A percentile compares a stretch with the other conserved stretches of the same genome.
phyloP scores from a whole-genome alignment of 2,113 vertebrate genomes.

The Tupaia tana region DNA sequence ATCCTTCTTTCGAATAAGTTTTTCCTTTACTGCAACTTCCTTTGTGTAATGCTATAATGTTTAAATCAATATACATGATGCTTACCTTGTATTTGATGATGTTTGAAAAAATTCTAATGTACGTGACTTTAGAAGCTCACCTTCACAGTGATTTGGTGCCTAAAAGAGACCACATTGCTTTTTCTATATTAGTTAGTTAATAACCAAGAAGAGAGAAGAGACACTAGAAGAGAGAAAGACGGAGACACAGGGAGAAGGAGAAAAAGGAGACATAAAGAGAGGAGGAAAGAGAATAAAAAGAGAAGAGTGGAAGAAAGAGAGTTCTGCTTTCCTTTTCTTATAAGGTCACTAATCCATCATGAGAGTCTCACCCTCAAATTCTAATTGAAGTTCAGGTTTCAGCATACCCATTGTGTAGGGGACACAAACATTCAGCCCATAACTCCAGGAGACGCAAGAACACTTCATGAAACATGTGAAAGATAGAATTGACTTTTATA shows the following conservation, averaged over 20 bases:
- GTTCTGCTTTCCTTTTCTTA: neutral
- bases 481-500: neutral
- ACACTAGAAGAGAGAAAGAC: neutral
- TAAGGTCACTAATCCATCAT: neutral
- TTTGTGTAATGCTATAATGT: neutral
- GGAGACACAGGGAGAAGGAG: neutral
- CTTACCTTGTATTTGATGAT: neutral
- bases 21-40: neutral
- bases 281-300: neutral
- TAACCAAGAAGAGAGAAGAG: neutral
- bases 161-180: neutral
- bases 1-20: neutral
- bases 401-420: neutral
- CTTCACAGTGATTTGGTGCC: neutral
- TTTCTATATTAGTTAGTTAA: neutral
- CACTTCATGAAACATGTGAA: neutral
- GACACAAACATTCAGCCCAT: neutral
- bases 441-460: neutral
- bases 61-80: neutral
- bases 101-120: neutral
- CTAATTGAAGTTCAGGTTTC: neutral
- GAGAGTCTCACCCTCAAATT: neutral
- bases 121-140: neutral
- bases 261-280: neutral
- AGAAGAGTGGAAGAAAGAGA: neutral